Base-by-base conservation (phyloP, 2,113 vertebrate genomes). In the Geococcyx californianus region DNA sequence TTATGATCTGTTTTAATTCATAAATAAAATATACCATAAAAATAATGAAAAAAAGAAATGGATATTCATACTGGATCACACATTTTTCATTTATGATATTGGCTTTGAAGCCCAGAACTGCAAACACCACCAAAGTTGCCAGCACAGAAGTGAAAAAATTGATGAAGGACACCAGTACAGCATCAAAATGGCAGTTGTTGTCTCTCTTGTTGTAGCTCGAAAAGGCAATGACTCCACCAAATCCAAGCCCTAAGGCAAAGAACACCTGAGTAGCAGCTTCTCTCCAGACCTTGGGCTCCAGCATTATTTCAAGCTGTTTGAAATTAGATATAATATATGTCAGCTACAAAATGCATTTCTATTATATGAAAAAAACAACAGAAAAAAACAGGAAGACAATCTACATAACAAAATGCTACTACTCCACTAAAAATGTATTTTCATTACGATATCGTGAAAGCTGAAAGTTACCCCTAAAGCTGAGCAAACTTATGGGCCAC, bases 171-270 rank as follows among this genome's bases (percentile, higher is more conserved):
- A 99, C 99, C 92, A 99, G 97, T 69, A 99, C 98, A 84, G 99
- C 99, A 72, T 99, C 99, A 31, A 99, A 99, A 97, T 99, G 99
- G 98, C 99, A 99, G 98, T 99, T 99, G 98, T 99, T 99, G 98
- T 99, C 98, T 91, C 99, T 98, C 97, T 99, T 99, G 98, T 99
- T 99, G 98, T 99, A 99, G 98, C 99, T 99, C 97, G 99, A 99
- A 97, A 99, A 99, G 93, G 99, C 99, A 93, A 99, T 99, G 97
- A 99, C 99, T 45, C 99, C 99, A 60, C 99, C 99, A 83, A 99
- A 99, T 93, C 99, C 99, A 62, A 99, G 98, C 59, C 99, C 99
- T 94, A 99, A 98, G 47, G 99, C 99, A 95, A 99, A 99, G 98
- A 99, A 99, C 87, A 99, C 99, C 98, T 99, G 99, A 47, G 99